Evolutionary conservation across 2,888 invertebrate species (phyloP).

Genomic region (Alloscopus bannaensis): DNA sequence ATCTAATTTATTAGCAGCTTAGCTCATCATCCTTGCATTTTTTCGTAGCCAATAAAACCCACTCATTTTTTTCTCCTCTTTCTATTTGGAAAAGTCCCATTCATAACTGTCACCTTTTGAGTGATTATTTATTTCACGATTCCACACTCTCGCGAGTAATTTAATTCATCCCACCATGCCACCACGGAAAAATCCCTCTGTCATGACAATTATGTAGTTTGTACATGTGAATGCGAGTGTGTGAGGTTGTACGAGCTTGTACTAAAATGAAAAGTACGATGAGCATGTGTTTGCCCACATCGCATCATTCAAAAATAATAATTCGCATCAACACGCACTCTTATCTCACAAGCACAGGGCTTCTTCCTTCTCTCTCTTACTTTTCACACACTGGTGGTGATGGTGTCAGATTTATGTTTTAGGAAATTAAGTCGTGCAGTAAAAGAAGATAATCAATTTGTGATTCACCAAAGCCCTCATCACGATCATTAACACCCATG

Average conservation of each 20-base stretch:
- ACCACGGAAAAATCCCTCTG: constrained; percentile 29
- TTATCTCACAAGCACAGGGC: not conserved
- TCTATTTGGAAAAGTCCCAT: constrained; percentile 9
- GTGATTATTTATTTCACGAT: constrained; percentile 47
- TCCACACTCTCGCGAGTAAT: constrained; percentile 26
- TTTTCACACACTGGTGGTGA: too few species aligned
- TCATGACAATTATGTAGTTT: too few species aligned
- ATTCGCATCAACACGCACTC: constrained; percentile 20
- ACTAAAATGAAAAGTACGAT: not conserved
- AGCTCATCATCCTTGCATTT: too few species aligned
- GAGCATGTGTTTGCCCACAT: constrained; percentile 43
- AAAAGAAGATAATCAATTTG: constrained; percentile 56
- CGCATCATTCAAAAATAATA: constrained; percentile 31
- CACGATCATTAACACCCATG: constrained; percentile 48
- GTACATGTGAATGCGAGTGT: not conserved
- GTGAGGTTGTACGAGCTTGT: not conserved
- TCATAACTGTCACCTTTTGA: constrained; percentile 54
- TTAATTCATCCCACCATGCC: constrained; percentile 19
- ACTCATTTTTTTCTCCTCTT: not conserved
- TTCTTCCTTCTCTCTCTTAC: not conserved
- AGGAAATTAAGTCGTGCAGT: constrained; percentile 64
- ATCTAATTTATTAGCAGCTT: too few species aligned
- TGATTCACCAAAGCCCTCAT: constrained; percentile 38
- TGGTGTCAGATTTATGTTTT: constrained; percentile 51
- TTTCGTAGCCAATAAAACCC: constrained; percentile 3